These are phyloP conservation scores for Tringa solitaria DNA, from an alignment of 2,113 vertebrate genomes.

Conservation along the genomic window DNA sequence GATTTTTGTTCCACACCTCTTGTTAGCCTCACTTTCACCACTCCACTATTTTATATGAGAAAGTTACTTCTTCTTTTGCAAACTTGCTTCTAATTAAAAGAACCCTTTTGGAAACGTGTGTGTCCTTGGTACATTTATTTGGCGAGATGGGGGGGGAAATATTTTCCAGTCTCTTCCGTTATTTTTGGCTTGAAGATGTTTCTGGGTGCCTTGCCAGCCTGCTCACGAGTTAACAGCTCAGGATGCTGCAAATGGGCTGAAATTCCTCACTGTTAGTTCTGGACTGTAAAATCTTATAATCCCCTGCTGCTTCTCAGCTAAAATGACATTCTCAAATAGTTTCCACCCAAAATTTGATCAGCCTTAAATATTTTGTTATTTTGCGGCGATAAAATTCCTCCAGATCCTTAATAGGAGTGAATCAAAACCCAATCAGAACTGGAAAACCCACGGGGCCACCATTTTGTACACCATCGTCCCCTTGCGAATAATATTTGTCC, in stretches of 20 bases:
- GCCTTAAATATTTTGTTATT: conserved; percentile 1
- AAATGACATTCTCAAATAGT: conserved; percentile 27
- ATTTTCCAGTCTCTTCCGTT: not conserved
- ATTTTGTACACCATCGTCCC: not conserved
- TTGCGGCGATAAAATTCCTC: not conserved
- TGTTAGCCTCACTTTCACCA: conserved; percentile 58
- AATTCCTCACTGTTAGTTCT: conserved; percentile 56
- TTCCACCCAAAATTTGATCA: conserved; percentile 10
- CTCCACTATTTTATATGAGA: conserved; percentile 66
- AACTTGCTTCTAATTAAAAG: conserved; percentile 54
- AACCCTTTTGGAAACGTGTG: not conserved
- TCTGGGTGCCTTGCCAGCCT: conserved; percentile 20
- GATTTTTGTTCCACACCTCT: conserved; percentile 51
- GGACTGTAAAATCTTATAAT: conserved; percentile 48
- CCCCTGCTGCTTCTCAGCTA: conserved; percentile 19
- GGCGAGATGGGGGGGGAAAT: not conserved
- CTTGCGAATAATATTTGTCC: not conserved
- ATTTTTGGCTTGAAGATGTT: not conserved
- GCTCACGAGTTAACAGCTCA: conserved; percentile 20
- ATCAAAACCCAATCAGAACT: not conserved
- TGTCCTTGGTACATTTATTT: conserved; percentile 2
- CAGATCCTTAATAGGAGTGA: not conserved
- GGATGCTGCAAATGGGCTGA: conserved; percentile 8
- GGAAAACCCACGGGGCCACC: not conserved
- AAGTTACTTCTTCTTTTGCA: conserved; percentile 62